A percentile compares a stretch with the other conserved stretches of the same genome.
phyloP scores from a whole-genome alignment of 2,888 invertebrate genomes.

The Poecilobothrus nobilitatus region DNA sequence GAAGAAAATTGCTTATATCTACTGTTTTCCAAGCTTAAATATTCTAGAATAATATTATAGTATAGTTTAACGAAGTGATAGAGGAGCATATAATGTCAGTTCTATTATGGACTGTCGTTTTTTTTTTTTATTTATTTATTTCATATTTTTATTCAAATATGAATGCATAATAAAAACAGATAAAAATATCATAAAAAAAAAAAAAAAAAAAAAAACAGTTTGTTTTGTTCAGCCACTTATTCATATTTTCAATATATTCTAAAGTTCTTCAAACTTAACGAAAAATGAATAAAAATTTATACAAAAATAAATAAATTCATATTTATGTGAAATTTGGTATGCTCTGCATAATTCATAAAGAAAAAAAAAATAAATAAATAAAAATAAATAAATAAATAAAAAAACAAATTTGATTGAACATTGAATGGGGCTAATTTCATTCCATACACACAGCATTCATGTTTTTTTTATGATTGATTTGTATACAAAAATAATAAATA shows the following conservation, averaged over 20 bases:
- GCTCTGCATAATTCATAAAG: not conserved
- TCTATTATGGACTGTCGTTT: too few species aligned
- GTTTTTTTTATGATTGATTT: constrained; percentile 4
- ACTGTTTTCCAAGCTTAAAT: too few species aligned
- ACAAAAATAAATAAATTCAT: not conserved
- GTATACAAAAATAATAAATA: not conserved
- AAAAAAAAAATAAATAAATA: not conserved
- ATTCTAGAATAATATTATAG: too few species aligned
- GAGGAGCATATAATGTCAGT: too few species aligned
- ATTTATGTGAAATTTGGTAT: not conserved
- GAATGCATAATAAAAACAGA: too few species aligned
- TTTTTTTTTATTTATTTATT: too few species aligned
- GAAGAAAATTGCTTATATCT: too few species aligned
- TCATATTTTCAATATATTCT: too few species aligned
- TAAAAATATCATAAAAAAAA: not conserved
- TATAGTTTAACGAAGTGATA: too few species aligned
- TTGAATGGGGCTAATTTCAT: constrained; percentile 4
- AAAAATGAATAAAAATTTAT: not conserved
- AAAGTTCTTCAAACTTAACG: not conserved
- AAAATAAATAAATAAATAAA: not conserved
- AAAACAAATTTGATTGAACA: not conserved
- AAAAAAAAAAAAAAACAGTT: not conserved
- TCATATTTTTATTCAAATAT: too few species aligned
- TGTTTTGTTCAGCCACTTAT: too few species aligned
- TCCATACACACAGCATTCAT: not conserved